Evolutionary conservation across 1,140 invertebrate species (phyloP).

Genomic region (Zophobas morio): DNA sequence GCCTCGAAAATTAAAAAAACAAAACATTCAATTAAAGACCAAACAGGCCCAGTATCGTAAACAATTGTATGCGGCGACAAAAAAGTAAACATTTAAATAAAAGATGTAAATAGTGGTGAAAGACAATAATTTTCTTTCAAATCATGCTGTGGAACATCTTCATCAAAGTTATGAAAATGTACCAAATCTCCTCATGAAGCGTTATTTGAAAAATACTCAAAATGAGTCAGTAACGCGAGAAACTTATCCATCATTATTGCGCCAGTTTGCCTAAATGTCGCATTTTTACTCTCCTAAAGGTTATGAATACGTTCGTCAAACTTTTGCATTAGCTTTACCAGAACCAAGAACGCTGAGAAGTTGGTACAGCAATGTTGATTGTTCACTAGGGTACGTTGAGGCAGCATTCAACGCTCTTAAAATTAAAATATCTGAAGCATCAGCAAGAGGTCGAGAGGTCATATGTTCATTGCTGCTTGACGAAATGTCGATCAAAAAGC

Average conservation of each 20-base stretch:
- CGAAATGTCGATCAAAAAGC: not conserved
- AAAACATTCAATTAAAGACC: too few relatives aligned
- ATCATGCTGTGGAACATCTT: too few relatives aligned
- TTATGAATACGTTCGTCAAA: not conserved
- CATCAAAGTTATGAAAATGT: too few relatives aligned
- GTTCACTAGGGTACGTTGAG: not conserved
- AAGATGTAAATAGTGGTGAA: too few relatives aligned
- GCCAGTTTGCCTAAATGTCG: not conserved
- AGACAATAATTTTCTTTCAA: too few relatives aligned
- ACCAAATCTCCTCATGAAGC: too few relatives aligned
- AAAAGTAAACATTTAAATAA: too few relatives aligned
- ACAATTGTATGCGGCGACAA: too few relatives aligned
- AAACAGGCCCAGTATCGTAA: too few relatives aligned
- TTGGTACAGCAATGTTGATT: not conserved
- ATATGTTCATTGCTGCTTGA: not conserved
- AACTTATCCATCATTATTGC: not conserved
- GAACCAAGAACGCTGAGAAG: not conserved
- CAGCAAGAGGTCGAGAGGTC: not conserved
- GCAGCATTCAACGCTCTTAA: not conserved
- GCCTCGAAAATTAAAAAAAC: too few relatives aligned
- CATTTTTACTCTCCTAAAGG: not conserved
- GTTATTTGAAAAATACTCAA: too few relatives aligned
- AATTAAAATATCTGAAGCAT: not conserved
- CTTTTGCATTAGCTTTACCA: not conserved
- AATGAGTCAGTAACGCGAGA: too few relatives aligned